Evolutionary conservation across 2,113 vertebrate genomes (phyloP).

Genomic region (Gallinago paraguaiae): DNA sequence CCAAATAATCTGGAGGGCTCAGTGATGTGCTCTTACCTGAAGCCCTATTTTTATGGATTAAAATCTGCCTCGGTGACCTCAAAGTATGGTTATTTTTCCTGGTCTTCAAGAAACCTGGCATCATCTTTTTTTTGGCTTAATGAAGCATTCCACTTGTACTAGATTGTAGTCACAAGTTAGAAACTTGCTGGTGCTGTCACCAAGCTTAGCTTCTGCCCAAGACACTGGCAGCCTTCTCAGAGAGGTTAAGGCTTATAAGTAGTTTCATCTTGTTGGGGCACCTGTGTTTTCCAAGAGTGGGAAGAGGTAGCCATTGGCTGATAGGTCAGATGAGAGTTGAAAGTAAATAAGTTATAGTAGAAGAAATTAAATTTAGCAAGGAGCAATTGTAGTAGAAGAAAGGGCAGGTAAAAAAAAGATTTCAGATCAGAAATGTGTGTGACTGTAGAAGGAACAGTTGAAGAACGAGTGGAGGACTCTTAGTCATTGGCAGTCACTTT

Average conservation of each 20-base stretch:
- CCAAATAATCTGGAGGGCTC: background rate
- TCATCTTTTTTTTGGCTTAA: background rate
- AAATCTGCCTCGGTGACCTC: background rate
- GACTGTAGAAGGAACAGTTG: background rate
- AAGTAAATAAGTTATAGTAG: background rate
- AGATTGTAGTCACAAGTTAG: background rate
- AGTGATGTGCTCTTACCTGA: background rate
- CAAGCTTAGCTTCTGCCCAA: background rate
- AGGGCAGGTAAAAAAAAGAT: background rate
- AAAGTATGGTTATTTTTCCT: background rate
- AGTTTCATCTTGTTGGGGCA: background rate
- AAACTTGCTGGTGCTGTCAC: background rate
- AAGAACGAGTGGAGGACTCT: background rate
- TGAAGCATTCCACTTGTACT: background rate
- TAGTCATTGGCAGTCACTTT: background rate
- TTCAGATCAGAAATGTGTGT: background rate
- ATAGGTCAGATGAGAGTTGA: background rate
- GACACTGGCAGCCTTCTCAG: background rate
- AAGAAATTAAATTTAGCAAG: background rate
- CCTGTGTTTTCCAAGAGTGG: background rate
- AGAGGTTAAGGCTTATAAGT: background rate
- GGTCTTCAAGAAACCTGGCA: background rate
- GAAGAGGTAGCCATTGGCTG: background rate
- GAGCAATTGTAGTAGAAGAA: background rate
- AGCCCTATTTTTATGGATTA: background rate